Percentiles rank a stretch among this genome's conserved stretches.
Evolutionary conservation across 2,797 vertebrate species (phyloP).

Genomic region (Crypturellus tataupa): DNA sequence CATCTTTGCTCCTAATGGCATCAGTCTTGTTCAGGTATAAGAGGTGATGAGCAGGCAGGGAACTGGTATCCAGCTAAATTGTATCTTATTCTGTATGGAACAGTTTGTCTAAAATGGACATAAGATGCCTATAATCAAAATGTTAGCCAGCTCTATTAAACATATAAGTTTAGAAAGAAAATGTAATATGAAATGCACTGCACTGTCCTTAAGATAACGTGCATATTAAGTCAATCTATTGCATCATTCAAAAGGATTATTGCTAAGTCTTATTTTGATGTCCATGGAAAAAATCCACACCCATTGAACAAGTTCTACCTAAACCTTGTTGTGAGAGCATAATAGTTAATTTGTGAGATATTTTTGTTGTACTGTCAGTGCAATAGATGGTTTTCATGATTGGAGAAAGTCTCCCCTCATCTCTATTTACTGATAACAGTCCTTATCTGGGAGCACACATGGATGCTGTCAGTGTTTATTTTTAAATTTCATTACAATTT

Average conservation of each 20-base stretch:
- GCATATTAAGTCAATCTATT: neutral
- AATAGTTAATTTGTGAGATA: slow-evolving; percentile 51
- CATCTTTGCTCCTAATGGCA: neutral
- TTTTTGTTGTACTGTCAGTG: slow-evolving; percentile 56
- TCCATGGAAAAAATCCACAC: slow-evolving; percentile 33
- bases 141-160: neutral
- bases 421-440: slow-evolving; percentile 68
- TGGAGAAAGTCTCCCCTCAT: slow-evolving; percentile 26
- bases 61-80: neutral
- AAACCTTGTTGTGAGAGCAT: slow-evolving; percentile 18
- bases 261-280: slow-evolving; percentile 22
- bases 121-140: neutral
- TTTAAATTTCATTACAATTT: slow-evolving; percentile 73
- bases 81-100: neutral
- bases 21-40: neutral
- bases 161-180: neutral
- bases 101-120: neutral
- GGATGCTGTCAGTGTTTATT: slow-evolving; percentile 40
- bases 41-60: neutral
- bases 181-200: neutral
- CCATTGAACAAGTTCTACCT: slow-evolving; percentile 59
- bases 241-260: slow-evolving; percentile 28
- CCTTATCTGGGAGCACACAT: slow-evolving; percentile 58
- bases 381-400: slow-evolving; percentile 70
- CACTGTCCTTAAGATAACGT: neutral